phyloP scores from a whole-genome alignment of 2,888 invertebrate species.

The Cerceris ruficornis region DNA sequence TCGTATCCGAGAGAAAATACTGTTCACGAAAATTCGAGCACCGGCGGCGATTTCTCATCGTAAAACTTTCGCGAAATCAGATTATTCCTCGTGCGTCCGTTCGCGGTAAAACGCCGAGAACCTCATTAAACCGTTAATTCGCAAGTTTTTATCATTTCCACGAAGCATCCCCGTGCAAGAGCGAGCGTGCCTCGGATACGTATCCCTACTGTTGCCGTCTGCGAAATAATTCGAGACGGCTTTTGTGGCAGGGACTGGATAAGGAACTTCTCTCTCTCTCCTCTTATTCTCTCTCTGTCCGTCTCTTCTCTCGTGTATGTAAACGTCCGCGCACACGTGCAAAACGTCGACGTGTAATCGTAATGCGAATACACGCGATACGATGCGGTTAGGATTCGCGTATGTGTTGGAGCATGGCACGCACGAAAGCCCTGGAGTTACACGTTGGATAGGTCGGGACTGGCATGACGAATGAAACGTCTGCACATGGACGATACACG shows the following conservation, averaged over 20 bases:
- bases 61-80: not conserved
- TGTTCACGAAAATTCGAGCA: too few relatives aligned
- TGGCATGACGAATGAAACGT: constrained; percentile 49
- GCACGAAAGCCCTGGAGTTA: constrained; percentile 48
- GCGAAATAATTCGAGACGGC: constrained; percentile 31
- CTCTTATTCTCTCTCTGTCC: not conserved
- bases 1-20: too few relatives aligned
- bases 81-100: not conserved
- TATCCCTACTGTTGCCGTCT: constrained; percentile 11
- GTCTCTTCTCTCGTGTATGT: not conserved
- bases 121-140: constrained; percentile 4
- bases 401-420: constrained; percentile 6
- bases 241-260: constrained; percentile 1
- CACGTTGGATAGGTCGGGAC: constrained; percentile 63
- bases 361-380: constrained; percentile 30
- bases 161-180: not conserved
- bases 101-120: not conserved
- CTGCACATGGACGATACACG: constrained; percentile 27
- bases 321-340: not conserved
- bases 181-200: constrained; percentile 21
- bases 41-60: too few relatives aligned
- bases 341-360: constrained; percentile 25
- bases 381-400: constrained; percentile 33
- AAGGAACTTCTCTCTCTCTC: constrained; percentile 11
- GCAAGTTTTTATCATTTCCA: constrained; percentile 21